Base-by-base conservation (phyloP, 1,140 invertebrate genomes). In the Oncopeltus fasciatus region DNA sequence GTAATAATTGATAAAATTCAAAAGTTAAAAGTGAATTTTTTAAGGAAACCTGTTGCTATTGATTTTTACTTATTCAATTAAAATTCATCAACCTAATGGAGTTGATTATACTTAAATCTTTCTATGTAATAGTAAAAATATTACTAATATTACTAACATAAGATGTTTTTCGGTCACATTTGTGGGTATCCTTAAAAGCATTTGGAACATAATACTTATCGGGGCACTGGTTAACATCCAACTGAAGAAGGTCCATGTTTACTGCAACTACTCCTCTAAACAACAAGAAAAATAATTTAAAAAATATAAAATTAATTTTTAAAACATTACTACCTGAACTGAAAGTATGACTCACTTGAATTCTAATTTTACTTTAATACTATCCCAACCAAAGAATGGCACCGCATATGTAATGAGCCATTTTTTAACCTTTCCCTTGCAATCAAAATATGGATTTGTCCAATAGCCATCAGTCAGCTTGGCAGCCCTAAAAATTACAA, bases 311-410 rank as follows among this genome's bases (percentile, higher is more conserved):
- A 44, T 4, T 11, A 44, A 59, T 9, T 2, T 3, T 43, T 14
- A 20, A 59, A 44, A 28, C n/a, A n/a, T n/a, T n/a, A 46, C 44
- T 57, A 57, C 21, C 14, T 57, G 11, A 24, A 9, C 9, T 0
- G 20, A 59, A 5, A 9, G 27, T 31, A 38, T 58, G 9, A 83
- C 87, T 88, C 76, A 93, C 90, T 95, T 94, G 76, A 95, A 95
- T 80, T 95, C 90, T 66, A 95, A 75, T 75, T 88, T 89, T 26
- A 83, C 83, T 79, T 88, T 90, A 53, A 98, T 80, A 72, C 84
- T 88, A 73, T 97, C 93, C 85, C 88, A 92, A 59, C 95, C 95
- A 74, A 99, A 99, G 81, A 98, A 98, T 59, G 95, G 95, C 59
- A 85, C 85, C 57, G 90, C 86, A 78, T 97, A 98, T 43, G 90